Percentiles rank a stretch among this genome's conserved stretches.
Evolutionary conservation across 1,140 invertebrate genomes (phyloP).

Genomic region (Drosophila melanogaster): Release_6_plus_ISO1_MT NT_033777.3:9407001-9407500

Average conservation of each 20-base stretch:
- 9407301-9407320: slow-evolving; percentile 95
- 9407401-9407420: slow-evolving; percentile 87
- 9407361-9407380: slow-evolving; percentile 92
- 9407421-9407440: slow-evolving; percentile 84
- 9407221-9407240: slow-evolving; percentile 97
- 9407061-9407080: slow-evolving; percentile 15
- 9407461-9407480: slow-evolving; percentile 10
- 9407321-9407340: slow-evolving; percentile 96
- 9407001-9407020: slow-evolving; percentile 99
- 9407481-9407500: slow-evolving; percentile 71
- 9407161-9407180: slow-evolving; percentile 99
- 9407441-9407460: slow-evolving; percentile 85
- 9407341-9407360: slow-evolving; percentile 94
- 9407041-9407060: slow-evolving; percentile 97
- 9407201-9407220: slow-evolving; percentile 98
- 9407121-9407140: slow-evolving; percentile 81
- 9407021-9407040: slow-evolving; percentile 98
- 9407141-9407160: slow-evolving; percentile 98
- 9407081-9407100: too few species aligned
- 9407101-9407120: neutral
- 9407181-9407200: slow-evolving; percentile 99
- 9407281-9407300: slow-evolving; percentile 98
- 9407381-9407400: slow-evolving; percentile 89
- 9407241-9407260: slow-evolving; percentile 95
- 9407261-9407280: slow-evolving; percentile 95